Evolutionary conservation across 2,113 vertebrate species (phyloP).

Genomic region (Xyrauchen texanus): DNA sequence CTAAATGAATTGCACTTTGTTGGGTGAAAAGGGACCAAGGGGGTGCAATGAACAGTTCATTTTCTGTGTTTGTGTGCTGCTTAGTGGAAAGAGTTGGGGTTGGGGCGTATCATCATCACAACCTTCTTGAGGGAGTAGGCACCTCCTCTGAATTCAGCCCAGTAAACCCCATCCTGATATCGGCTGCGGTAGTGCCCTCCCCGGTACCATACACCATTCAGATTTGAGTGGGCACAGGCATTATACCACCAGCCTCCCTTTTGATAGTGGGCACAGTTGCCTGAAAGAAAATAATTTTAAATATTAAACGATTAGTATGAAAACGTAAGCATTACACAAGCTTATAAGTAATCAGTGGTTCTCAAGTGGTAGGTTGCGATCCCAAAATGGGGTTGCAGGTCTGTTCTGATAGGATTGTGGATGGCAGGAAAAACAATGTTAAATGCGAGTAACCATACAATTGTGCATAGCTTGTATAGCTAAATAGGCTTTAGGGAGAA

Average conservation of each 20-base stretch:
- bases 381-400: no score
- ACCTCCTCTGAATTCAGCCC: conserved; percentile 97
- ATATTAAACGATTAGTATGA: no score
- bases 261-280: conserved; percentile 97
- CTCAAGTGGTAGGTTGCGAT: not conserved
- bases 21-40: not conserved
- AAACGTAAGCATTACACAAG: no score
- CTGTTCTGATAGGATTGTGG: no score
- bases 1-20: conserved; percentile 24
- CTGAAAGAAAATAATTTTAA: conserved; percentile 64
- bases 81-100: conserved; percentile 95
- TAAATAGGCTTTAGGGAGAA: no score
- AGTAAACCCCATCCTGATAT: conserved; percentile 96
- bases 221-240: conserved; percentile 94
- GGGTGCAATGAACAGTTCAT: not conserved
- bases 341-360: not conserved
- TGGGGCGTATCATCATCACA: conserved; percentile 97
- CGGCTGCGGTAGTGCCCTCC: conserved; percentile 96
- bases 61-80: conserved; percentile 11
- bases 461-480: no score
- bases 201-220: conserved; percentile 97
- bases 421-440: no score
- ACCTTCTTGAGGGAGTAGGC: conserved; percentile 96
- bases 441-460: no score
- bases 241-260: conserved; percentile 99